phyloP scores from a whole-genome alignment of 2,113 vertebrate species.

The Oreocharis arfaki region DNA sequence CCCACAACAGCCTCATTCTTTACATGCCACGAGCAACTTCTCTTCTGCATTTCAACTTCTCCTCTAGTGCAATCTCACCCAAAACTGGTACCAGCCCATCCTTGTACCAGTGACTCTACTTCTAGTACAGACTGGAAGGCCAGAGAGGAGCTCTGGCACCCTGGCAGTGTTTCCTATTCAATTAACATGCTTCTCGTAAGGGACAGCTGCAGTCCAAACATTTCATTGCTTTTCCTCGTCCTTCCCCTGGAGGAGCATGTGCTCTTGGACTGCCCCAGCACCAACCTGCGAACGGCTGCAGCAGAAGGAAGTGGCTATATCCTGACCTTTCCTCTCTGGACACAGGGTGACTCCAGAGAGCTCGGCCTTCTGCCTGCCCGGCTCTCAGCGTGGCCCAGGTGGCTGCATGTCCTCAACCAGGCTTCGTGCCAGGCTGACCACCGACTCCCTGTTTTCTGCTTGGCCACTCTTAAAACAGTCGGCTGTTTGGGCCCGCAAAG shows the following conservation, averaged over 20 bases:
- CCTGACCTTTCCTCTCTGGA: neutral
- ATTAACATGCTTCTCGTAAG: neutral
- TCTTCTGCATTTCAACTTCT: neutral
- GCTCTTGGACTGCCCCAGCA: neutral
- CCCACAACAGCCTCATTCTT: neutral
- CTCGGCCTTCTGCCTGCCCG: fast-evolving
- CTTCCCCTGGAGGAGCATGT: neutral
- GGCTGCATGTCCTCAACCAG: neutral
- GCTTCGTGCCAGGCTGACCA: neutral
- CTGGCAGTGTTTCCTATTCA: neutral
- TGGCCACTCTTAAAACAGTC: neutral
- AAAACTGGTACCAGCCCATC: neutral
- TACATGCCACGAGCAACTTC: neutral
- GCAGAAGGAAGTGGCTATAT: neutral
- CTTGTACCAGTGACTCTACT: neutral
- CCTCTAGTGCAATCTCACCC: neutral
- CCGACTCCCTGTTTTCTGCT: neutral
- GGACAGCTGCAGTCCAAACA: neutral
- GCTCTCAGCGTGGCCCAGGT: neutral
- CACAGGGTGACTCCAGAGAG: fast-evolving
- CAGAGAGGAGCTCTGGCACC: neutral
- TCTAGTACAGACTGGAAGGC: neutral
- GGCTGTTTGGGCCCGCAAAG: neutral
- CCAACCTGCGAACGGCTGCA: neutral
- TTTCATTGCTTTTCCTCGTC: neutral